phyloP scores from a whole-genome alignment of 2,888 invertebrate species.

The Macaria liturata region DNA sequence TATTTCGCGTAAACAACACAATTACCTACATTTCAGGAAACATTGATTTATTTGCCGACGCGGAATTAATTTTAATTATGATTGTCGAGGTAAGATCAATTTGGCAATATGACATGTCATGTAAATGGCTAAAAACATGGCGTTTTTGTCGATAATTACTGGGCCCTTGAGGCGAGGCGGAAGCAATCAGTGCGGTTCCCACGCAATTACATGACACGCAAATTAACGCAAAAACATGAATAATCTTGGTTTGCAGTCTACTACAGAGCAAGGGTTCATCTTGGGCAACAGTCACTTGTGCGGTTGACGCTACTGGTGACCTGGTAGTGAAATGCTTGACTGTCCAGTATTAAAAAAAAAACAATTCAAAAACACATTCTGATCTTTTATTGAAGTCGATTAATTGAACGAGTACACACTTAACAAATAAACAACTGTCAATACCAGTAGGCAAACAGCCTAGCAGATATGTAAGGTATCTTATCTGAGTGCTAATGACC shows the following conservation, averaged over 20 bases:
- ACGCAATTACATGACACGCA: constrained; percentile 27
- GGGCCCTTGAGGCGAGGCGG: constrained; percentile 33
- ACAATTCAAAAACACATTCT: too few relatives aligned
- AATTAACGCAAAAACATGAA: constrained; percentile 26
- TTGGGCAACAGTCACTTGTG: too few relatives aligned
- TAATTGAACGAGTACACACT: too few relatives aligned
- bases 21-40: too few relatives aligned
- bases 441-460: too few relatives aligned
- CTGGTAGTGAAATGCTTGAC: too few relatives aligned
- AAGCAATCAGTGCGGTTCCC: constrained; percentile 30
- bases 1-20: too few relatives aligned
- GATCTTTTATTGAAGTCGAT: too few relatives aligned
- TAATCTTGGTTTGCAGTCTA: constrained; percentile 23
- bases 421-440: too few relatives aligned
- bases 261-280: not conserved
- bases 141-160: constrained; percentile 27
- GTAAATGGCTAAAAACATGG: constrained; percentile 12
- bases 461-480: not conserved
- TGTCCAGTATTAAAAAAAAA: too few relatives aligned
- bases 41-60: too few relatives aligned
- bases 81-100: constrained; percentile 1
- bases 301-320: too few relatives aligned
- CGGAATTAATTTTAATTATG: not conserved
- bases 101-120: constrained; percentile 7
- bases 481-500: constrained; percentile 15